Percentiles rank a stretch among this genome's conserved stretches.
Evolutionary conservation across 2,888 invertebrate genomes (phyloP).

Genomic region (Willowsia nigromaculata): DNA sequence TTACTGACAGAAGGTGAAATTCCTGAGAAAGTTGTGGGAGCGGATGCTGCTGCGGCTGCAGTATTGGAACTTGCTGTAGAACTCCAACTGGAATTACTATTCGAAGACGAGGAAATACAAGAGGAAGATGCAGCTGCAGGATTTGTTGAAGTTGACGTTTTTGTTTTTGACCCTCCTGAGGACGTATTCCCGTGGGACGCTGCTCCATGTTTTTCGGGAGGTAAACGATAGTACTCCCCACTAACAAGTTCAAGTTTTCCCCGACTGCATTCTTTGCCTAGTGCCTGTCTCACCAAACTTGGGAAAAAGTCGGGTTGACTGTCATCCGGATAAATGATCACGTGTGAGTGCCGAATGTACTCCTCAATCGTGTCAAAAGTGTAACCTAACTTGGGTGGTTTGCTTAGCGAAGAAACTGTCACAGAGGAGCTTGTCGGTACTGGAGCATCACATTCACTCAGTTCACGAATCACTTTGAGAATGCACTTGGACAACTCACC

Average conservation of each 20-base stretch:
- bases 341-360: slow-evolving; percentile 77
- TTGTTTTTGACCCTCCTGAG: slow-evolving; percentile 45
- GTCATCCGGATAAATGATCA: slow-evolving; percentile 73
- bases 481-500: slow-evolving; percentile 73
- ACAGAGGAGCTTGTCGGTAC: slow-evolving; percentile 49
- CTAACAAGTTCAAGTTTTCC: slow-evolving; percentile 71
- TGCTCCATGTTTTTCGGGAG: slow-evolving; percentile 9
- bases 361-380: slow-evolving; percentile 74
- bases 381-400: slow-evolving; percentile 70
- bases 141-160: slow-evolving; percentile 52
- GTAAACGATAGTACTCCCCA: slow-evolving; percentile 69
- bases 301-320: slow-evolving; percentile 63
- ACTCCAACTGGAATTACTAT: slow-evolving; percentile 65
- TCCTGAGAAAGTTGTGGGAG: slow-evolving; percentile 34
- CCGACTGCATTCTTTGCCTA: slow-evolving; percentile 60
- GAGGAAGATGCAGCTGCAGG: slow-evolving; percentile 23
- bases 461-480: slow-evolving; percentile 76
- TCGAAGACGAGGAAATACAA: slow-evolving; percentile 34
- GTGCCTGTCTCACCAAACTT: slow-evolving; percentile 51
- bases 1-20: slow-evolving; percentile 51
- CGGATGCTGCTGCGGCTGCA: too few relatives aligned
- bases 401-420: slow-evolving; percentile 53
- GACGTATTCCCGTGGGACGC: slow-evolving; percentile 30
- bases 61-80: slow-evolving; percentile 38
- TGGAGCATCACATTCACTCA: slow-evolving; percentile 76